Base-by-base conservation (phyloP, 2,888 invertebrate genomes). In the Zaprionus obscuricornis region DNA sequence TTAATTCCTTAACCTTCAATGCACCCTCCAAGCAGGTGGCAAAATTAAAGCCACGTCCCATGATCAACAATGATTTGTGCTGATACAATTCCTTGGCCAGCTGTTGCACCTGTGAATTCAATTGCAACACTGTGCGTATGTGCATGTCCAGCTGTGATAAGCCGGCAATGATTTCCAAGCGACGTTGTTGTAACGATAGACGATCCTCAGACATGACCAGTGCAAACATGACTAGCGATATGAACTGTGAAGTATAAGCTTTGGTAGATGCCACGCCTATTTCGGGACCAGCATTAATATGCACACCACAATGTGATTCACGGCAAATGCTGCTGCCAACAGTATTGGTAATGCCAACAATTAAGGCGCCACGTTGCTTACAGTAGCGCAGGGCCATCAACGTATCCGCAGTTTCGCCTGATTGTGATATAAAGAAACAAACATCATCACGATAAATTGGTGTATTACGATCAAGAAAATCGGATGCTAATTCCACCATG, bases 261-360 rank as follows among this genome's bases (percentile, higher is more conserved):
- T 99, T 99, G 5, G 99, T 99, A 49, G 98, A 98, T 24, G 99
- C 99, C 1, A 99, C 99, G 90, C 99, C 99, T 76, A 99, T 99
- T 92, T 99, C 99, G 2, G 99, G 99, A 0, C 99, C 99, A 18
- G 99, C 99, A 89, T 99, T 99, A 77, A 99, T 97, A 91, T 99
- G 99, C 14, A 99, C 96, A 72, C 99, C 99, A 88, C 99, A 99
- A 88, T 99, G 98, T 3, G 98, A 97, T 91, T 99, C 98, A 16
- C 99, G 95, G 89, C 98, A 98, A 84, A 99, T 99, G 60, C 98
- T 98, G 88, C 97, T 97, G 34, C 99, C 99, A 0, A 99, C 99
- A 0, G 98, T 99, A 90, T 99, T 99, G 33, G 99, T 99, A 66
- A 99, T 95, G 49, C 99, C 99, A 31, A 99, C 96, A 74, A 99